These are phyloP conservation scores for Trachymyrmex septentrionalis DNA, from an alignment of 1,140 invertebrate genomes.

Conservation along the genomic window DNA sequence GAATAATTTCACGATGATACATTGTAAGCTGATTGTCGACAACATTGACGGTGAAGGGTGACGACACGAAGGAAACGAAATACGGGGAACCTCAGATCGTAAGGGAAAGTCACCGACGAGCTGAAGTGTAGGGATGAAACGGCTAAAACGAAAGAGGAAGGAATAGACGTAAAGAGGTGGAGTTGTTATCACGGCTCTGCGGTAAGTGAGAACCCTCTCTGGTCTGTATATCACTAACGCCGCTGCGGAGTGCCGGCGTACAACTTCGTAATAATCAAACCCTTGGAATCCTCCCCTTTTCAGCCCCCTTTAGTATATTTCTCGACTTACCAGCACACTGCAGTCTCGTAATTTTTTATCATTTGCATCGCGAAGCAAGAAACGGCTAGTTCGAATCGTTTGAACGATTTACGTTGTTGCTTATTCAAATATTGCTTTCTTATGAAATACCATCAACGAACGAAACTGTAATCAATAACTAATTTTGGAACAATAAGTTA, in stretches of 20 bases:
- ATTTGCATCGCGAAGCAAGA: neutral
- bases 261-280: constrained; percentile 81
- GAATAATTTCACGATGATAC: constrained; percentile 57
- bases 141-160: constrained; percentile 31
- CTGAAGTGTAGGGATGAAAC: constrained; percentile 11
- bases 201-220: constrained; percentile 81
- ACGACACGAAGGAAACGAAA: neutral
- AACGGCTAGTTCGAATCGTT: neutral
- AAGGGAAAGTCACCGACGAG: constrained; percentile 8
- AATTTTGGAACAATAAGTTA: neutral
- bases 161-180: constrained; percentile 63
- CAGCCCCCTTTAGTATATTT: constrained; percentile 20
- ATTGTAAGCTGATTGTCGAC: constrained; percentile 14
- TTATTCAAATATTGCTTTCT: neutral
- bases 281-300: constrained; percentile 55
- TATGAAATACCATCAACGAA: neutral
- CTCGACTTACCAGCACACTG: constrained; percentile 15
- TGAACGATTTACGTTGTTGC: neutral
- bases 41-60: neutral
- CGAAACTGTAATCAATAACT: neutral
- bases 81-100: neutral
- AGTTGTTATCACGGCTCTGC: constrained; percentile 83
- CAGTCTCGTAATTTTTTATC: neutral
- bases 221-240: constrained; percentile 74
- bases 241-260: constrained; percentile 61